Evolutionary conservation across 2,797 vertebrate species (phyloP).

Genomic region (Acrossocheilus wenchowensis): DNA sequence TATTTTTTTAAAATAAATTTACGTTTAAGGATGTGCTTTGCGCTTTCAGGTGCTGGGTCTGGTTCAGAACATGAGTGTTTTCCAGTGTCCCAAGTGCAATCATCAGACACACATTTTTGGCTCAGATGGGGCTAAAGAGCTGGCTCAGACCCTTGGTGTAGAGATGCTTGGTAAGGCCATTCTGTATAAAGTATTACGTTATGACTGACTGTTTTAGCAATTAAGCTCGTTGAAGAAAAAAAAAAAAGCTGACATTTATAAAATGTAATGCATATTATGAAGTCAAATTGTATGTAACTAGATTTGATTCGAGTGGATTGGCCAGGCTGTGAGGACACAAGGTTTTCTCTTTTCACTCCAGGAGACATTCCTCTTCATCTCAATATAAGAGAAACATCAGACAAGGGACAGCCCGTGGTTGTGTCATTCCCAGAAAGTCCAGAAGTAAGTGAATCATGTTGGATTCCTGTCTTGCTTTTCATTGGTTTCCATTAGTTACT

Average conservation of each 20-base stretch:
- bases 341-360: constrained; percentile 62
- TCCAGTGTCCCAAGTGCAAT: constrained; percentile 92
- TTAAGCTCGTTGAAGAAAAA: background rate
- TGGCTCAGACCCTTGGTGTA: constrained; percentile 85
- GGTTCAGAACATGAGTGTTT: constrained; percentile 98
- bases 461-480: constrained; percentile 9
- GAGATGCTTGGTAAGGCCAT: constrained; percentile 82
- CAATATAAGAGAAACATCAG: constrained; percentile 90
- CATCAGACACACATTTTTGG: constrained; percentile 95
- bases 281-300: background rate
- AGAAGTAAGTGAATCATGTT: constrained; percentile 74
- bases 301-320: background rate
- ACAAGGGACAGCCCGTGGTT: constrained; percentile 90
- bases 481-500: background rate
- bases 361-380: constrained; percentile 93
- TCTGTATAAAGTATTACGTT: background rate
- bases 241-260: background rate
- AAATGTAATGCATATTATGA: background rate
- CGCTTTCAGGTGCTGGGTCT: constrained; percentile 88
- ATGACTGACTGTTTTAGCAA: background rate
- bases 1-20: background rate
- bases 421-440: constrained; percentile 89
- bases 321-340: background rate
- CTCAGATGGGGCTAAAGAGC: constrained; percentile 84
- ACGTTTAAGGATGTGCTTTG: background rate